Evolutionary conservation across 2,797 vertebrate species (phyloP).

Genomic region (Aeoliscus strigatus): DNA sequence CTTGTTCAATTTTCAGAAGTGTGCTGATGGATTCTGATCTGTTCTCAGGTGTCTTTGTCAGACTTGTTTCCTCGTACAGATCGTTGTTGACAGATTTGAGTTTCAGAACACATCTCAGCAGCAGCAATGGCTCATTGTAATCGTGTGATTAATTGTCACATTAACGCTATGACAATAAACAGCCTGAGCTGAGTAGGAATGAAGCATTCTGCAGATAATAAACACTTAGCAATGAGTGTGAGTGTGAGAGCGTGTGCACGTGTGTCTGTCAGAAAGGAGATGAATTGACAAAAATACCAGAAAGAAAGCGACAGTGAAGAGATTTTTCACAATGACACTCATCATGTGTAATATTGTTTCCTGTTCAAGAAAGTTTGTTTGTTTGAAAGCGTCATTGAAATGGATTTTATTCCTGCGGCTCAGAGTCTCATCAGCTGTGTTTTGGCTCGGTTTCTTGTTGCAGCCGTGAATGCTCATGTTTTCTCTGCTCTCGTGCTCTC

Average conservation of each 20-base stretch:
- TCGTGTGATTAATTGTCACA: conserved; percentile 53
- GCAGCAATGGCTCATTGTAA: conserved; percentile 33
- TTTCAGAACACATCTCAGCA: conserved; percentile 15
- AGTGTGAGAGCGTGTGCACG: conserved; percentile 11
- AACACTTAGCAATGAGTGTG: conserved; percentile 36
- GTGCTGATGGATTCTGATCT: too few species aligned
- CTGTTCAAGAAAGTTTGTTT: conserved; percentile 24
- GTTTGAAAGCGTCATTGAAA: conserved; percentile 24
- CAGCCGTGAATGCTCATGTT: conserved; percentile 4
- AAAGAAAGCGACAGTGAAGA: too few species aligned
- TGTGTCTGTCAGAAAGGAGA: too few species aligned
- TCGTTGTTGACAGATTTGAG: conserved; percentile 6
- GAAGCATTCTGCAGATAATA: conserved; percentile 53
- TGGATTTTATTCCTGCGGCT: conserved; percentile 14
- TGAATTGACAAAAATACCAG: too few species aligned
- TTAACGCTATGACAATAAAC: conserved; percentile 61
- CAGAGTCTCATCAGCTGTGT: too few species aligned
- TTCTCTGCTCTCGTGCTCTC: conserved; percentile 15
- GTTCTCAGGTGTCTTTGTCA: too few species aligned
- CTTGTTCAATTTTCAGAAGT: too few species aligned
- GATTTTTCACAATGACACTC: too few species aligned
- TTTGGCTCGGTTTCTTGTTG: too few species aligned
- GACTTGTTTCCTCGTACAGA: neutral
- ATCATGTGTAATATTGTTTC: too few species aligned
- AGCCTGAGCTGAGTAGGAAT: conserved; percentile 54